phyloP scores from a whole-genome alignment of 1,140 invertebrate species.

The Pissodes strobi region DNA sequence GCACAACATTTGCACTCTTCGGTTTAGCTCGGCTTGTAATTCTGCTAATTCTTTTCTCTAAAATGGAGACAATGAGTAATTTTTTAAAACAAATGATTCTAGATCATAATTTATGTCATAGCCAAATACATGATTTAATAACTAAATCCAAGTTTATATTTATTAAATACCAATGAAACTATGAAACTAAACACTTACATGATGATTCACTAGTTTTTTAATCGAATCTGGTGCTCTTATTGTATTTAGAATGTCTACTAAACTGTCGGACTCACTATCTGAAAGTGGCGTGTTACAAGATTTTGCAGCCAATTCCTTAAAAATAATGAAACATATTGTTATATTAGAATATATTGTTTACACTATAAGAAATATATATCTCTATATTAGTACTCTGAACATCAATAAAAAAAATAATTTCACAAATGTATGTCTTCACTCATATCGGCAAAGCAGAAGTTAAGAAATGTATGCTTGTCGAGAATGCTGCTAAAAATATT shows the following conservation, averaged over 20 bases:
- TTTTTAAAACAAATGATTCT: not conserved
- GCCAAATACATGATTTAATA: too few species aligned
- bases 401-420: too few species aligned
- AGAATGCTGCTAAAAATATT: too few species aligned
- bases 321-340: slow-evolving; percentile 24
- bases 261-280: slow-evolving; percentile 47
- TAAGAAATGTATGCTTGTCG: too few species aligned
- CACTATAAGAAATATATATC: not conserved
- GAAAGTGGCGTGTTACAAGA: slow-evolving; percentile 43
- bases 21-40: slow-evolving; percentile 67
- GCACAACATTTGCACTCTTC: slow-evolving; percentile 64
- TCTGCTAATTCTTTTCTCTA: slow-evolving; percentile 63
- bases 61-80: slow-evolving; percentile 29
- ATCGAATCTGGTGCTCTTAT: slow-evolving; percentile 62
- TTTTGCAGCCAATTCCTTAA: slow-evolving; percentile 49
- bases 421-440: too few species aligned
- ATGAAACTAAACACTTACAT: too few species aligned
- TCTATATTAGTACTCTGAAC: too few species aligned
- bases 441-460: too few species aligned
- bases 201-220: slow-evolving; percentile 65
- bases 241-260: slow-evolving; percentile 51
- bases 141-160: too few species aligned
- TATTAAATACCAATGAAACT: too few species aligned
- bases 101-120: too few species aligned
- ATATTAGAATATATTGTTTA: not conserved